These are phyloP conservation scores for Pheosia gnoma DNA, from an alignment of 2,888 invertebrate genomes.

Conservation along the genomic window DNA sequence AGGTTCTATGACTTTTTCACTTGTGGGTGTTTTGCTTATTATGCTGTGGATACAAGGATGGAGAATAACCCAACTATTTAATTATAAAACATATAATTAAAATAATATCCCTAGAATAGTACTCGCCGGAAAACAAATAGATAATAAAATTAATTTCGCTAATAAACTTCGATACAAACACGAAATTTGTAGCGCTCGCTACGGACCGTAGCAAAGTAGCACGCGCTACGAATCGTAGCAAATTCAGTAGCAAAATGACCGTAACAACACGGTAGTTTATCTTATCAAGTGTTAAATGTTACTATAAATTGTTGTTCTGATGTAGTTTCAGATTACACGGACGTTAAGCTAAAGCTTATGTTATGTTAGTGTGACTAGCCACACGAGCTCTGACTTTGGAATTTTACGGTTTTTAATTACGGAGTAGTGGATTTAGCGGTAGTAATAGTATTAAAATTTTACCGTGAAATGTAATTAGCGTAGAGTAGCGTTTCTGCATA, in stretches of 20 bases:
- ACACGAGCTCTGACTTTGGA: background rate
- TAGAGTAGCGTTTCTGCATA: background rate
- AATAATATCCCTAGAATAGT: background rate
- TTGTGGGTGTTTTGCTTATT: too few relatives aligned
- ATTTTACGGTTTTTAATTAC: background rate
- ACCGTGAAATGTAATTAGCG: background rate
- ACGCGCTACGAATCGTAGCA: background rate
- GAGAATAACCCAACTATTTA: too few relatives aligned
- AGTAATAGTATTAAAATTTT: background rate
- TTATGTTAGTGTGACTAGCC: background rate
- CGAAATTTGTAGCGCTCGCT: constrained; percentile 1
- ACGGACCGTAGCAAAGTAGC: background rate
- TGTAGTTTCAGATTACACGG: background rate
- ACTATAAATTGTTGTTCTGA: background rate
- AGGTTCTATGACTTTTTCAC: too few relatives aligned
- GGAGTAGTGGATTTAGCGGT: background rate
- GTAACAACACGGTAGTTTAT: background rate
- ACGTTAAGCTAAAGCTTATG: background rate
- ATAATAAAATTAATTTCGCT: too few relatives aligned
- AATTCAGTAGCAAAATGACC: background rate
- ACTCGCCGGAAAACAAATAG: background rate
- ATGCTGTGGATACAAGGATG: too few relatives aligned
- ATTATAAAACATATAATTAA: too few relatives aligned
- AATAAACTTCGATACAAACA: background rate
- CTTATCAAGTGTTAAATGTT: background rate